A percentile compares a stretch with the other conserved stretches of the same genome.
Conservation (phyloP, 2,113 vertebrate genomes). For the Rallus limicola region DNA sequence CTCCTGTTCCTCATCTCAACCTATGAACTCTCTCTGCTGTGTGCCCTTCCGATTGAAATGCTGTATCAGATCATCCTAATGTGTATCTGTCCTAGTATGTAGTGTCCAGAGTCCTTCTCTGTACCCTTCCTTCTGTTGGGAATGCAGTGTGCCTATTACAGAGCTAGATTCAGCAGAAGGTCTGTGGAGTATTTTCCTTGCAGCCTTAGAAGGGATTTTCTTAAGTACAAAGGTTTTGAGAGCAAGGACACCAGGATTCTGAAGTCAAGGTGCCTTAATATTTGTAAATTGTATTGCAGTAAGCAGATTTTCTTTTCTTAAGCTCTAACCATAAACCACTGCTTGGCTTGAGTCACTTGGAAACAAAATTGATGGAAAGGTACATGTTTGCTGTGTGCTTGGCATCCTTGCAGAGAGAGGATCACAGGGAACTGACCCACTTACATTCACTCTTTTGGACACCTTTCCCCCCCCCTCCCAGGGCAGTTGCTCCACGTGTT, state of each 20-base stretch:
- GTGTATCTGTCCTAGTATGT: neutral
- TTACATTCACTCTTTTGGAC: neutral
- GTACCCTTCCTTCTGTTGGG: neutral
- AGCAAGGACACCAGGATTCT: constrained; percentile 51
- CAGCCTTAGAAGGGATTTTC: constrained; percentile 49
- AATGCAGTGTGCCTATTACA: neutral
- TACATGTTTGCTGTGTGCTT: neutral
- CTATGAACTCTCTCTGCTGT: neutral
- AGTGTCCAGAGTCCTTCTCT: neutral
- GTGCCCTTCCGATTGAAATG: neutral
- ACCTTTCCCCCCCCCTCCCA: neutral
- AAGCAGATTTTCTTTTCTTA: constrained; percentile 33
- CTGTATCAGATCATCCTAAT: neutral
- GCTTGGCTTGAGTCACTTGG: constrained; percentile 25
- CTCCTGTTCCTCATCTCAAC: neutral
- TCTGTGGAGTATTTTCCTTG: constrained; percentile 5
- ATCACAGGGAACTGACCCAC: neutral
- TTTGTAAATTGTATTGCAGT: constrained; percentile 41
- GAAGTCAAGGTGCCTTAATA: constrained; percentile 14
- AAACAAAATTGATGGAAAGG: constrained; percentile 30
- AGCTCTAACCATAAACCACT: constrained; percentile 55
- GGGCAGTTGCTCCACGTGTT: neutral
- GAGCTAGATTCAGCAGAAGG: neutral
- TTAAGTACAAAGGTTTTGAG: constrained; percentile 31
- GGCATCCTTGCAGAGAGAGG: neutral